Conservation (phyloP, 2,797 vertebrate species). For the Dipus sagitta region DNA sequence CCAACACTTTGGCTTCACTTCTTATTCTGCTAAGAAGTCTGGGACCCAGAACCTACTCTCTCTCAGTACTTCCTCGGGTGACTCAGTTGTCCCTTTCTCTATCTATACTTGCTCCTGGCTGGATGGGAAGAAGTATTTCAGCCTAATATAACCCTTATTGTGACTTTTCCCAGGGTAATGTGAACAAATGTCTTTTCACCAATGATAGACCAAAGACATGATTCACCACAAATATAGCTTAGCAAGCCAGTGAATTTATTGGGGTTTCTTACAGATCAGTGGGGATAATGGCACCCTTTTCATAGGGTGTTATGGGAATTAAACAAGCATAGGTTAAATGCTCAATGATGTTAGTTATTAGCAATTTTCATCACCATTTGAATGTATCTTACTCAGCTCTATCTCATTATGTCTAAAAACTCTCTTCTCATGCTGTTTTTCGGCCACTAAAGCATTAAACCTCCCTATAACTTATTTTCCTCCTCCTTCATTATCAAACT, state of each 20-base stretch:
- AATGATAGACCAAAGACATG: too few species aligned
- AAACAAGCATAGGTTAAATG: neutral
- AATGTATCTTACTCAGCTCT: neutral
- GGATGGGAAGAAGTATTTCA: neutral
- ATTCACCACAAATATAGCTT: too few species aligned
- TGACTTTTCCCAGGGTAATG: too few species aligned
- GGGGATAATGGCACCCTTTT: neutral
- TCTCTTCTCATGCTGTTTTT: neutral
- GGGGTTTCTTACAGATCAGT: neutral
- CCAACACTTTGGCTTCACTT: neutral
- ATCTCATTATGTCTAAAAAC: neutral
- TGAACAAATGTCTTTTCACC: too few species aligned
- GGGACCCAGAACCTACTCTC: neutral
- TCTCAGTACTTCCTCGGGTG: neutral
- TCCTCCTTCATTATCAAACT: neutral
- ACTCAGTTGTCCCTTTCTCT: neutral
- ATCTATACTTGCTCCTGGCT: neutral
- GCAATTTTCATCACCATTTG: neutral
- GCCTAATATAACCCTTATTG: neutral
- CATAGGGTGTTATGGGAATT: neutral
- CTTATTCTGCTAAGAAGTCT: conserved; percentile 34
- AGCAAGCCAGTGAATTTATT: too few species aligned
- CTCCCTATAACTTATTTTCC: neutral
- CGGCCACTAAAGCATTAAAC: neutral
- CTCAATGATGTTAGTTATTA: neutral